Base-by-base conservation (phyloP, 2,113 vertebrate species). In the Thalassoma bifasciatum region DNA sequence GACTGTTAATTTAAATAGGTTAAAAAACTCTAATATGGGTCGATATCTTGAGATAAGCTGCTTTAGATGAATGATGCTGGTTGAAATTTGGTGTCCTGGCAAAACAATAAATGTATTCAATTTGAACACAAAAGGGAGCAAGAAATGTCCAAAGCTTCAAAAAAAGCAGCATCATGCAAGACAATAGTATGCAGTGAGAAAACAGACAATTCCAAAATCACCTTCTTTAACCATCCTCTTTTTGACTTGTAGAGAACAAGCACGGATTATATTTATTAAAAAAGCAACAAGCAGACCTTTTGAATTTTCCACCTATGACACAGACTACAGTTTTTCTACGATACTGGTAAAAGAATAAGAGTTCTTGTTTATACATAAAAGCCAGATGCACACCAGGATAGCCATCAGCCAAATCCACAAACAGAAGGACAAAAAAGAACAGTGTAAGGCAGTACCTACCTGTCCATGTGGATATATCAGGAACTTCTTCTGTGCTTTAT, bases 361-460 rank as follows among this genome's bases (percentile, higher is more conserved):
- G 9, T 24, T 10, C n/a, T 34, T 2, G 1, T 62, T 66, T 10
- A 19, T 21, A 7, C 4, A 10, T 42, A 65, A 37, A 17, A 58
- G 2, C 13, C 22, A 26, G 23, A 1, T 23, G 11, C 2, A 42
- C 2, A 11, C 22, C 0, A 50, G 7, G 65, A 46, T 46, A 46
- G 24, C 1, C 4, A 14, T 22, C 2, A 26, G 4, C 10, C 23
- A 6, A 64, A 60, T 64, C 8, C 36, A 63, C 59, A 42, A 19
- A 40, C 38, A 19, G 22, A 66, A 12, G 0, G 10, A 64, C 14
- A 19, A 34, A 46, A 37, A 66, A 12, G 0, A 5, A 64, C 12
- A 74, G n/a, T 12, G 11, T 76, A 65, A 75, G 37, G 24, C 19
- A 60, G 52, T 22, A 68, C 92, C 21, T 91, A 94, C 93, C 92